phyloP scores from a whole-genome alignment of 92 coral and sea anemone species.

The Epizoanthus illoricatus region DNA sequence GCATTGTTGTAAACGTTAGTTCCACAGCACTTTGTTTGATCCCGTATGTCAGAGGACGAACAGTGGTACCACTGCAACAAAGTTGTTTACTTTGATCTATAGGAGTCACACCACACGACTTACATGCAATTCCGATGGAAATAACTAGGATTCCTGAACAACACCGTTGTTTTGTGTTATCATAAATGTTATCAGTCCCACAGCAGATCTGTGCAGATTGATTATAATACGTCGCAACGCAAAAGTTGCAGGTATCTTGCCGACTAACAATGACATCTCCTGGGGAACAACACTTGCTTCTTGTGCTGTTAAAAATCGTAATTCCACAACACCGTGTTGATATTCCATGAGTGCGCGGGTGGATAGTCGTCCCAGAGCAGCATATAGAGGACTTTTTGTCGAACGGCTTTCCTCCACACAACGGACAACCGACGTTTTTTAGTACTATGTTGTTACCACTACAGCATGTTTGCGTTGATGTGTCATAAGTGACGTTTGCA shows the following conservation, averaged over 20 bases:
- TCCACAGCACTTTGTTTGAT: not conserved
- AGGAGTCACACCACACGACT: not conserved
- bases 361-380: not conserved
- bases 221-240: not conserved
- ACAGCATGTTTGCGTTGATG: not conserved
- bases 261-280: not conserved
- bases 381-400: not conserved
- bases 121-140: not conserved
- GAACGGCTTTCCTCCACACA: not conserved
- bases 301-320: not conserved
- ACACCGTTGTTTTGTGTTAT: not conserved
- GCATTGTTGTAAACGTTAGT: not conserved
- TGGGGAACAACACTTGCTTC: not conserved
- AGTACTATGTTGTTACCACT: not conserved
- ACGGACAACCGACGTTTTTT: not conserved
- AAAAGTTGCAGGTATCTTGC: not conserved
- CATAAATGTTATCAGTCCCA: no score
- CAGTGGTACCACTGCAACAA: not conserved
- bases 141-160: not conserved
- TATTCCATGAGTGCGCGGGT: not conserved
- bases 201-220: not conserved
- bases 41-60: not conserved
- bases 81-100: not conserved
- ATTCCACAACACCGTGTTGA: not conserved
- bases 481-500: not conserved